phyloP scores from a whole-genome alignment of 2,797 vertebrate genomes.

The Erethizon dorsatum region DNA sequence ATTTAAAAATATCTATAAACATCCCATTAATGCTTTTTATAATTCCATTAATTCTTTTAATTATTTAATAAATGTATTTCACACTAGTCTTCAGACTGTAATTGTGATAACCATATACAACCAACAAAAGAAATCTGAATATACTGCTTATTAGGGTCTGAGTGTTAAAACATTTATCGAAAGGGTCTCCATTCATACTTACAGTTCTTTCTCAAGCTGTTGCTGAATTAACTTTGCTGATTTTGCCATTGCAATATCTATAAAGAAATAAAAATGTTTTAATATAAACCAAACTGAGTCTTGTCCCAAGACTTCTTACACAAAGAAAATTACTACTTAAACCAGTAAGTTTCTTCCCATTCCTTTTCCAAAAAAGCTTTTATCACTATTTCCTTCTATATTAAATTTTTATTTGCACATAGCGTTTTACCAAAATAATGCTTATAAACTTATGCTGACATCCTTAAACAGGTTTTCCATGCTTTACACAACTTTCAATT shows the following conservation, averaged over 20 bases:
- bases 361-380: background rate
- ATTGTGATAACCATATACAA: background rate
- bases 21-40: background rate
- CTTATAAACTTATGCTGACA: slow-evolving; percentile 65
- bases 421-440: slow-evolving; percentile 37
- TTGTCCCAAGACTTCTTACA: slow-evolving; percentile 32
- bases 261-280: slow-evolving; percentile 72
- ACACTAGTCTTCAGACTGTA: background rate
- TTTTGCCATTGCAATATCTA: slow-evolving; percentile 98
- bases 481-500: background rate
- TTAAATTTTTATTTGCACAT: slow-evolving; percentile 32
- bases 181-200: slow-evolving; percentile 89
- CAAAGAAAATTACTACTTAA: slow-evolving; percentile 48
- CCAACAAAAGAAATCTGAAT: background rate
- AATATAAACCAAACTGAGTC: slow-evolving; percentile 51
- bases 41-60: background rate
- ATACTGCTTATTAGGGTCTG: background rate
- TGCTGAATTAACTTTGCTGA: slow-evolving; percentile 98
- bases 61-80: slow-evolving; percentile 41
- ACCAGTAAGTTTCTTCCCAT: background rate
- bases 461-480: background rate
- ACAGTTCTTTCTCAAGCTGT: slow-evolving; percentile 99
- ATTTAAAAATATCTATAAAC: slow-evolving; percentile 23
- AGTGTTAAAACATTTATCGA: background rate
- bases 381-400: slow-evolving; percentile 19